Evolutionary conservation across 30 jellyfish, hydroid and myxozoan species (phyloP).

Genomic region (Euphysa ruthae): DNA sequence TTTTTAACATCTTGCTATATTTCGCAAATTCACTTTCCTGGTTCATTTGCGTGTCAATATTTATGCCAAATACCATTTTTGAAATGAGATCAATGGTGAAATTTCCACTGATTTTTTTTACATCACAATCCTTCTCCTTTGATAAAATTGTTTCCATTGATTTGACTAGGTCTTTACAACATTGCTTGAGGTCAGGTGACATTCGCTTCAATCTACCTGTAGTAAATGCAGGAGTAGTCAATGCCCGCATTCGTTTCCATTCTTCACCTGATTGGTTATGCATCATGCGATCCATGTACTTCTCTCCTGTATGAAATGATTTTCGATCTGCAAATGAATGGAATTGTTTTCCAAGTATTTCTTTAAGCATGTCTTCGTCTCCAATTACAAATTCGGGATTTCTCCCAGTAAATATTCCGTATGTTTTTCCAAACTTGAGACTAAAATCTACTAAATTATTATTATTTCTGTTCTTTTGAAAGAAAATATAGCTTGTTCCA

Average conservation of each 20-base stretch:
- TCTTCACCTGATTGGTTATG: neutral
- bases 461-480: neutral
- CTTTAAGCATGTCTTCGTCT: neutral
- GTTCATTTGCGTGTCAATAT: too few species aligned
- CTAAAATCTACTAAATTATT: neutral
- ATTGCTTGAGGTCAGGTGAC: neutral
- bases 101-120: too few species aligned
- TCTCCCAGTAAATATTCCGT: neutral
- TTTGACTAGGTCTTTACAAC: neutral
- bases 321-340: neutral
- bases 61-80: too few species aligned
- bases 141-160: neutral
- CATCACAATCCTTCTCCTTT: too few species aligned
- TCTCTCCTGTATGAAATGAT: neutral
- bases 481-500: neutral
- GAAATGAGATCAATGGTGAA: too few species aligned
- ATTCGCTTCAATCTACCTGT: neutral
- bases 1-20: too few species aligned
- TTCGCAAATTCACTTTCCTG: too few species aligned
- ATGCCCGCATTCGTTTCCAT: neutral
- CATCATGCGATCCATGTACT: neutral
- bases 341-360: neutral
- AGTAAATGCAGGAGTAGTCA: neutral
- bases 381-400: neutral
- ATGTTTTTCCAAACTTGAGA: neutral